Conservation (phyloP, 2,113 vertebrate genomes). For the Cisticola juncidis region DNA sequence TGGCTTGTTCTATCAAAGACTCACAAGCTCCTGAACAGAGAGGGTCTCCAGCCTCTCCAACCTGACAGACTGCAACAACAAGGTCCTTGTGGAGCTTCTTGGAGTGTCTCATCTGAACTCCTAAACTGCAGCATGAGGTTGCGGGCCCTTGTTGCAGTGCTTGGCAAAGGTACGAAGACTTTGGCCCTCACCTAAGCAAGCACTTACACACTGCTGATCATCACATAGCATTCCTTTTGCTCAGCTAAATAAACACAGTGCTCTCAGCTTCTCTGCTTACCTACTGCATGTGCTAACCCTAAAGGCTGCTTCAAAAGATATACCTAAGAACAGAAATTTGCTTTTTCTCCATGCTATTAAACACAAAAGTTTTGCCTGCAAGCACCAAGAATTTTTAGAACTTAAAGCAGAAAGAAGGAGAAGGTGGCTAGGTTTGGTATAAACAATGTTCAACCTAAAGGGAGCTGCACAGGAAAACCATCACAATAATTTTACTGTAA, state of each 20-base stretch:
- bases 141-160: background rate
- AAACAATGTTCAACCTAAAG: background rate
- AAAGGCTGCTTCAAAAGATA: background rate
- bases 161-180: rapidly evolving
- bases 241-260: background rate
- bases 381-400: background rate
- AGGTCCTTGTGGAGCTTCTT: background rate
- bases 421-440: background rate
- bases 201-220: background rate
- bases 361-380: background rate
- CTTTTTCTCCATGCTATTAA: background rate
- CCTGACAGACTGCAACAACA: background rate
- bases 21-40: background rate
- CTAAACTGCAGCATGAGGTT: rapidly evolving
- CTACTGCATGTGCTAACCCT: background rate
- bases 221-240: background rate
- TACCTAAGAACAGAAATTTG: background rate
- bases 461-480: background rate
- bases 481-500: background rate
- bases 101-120: background rate
- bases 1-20: background rate
- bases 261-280: background rate
- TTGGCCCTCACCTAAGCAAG: background rate
- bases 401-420: background rate
- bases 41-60: background rate